Evolutionary conservation across 2,888 invertebrate species (phyloP).

Genomic region (Noctua pronuba): DNA sequence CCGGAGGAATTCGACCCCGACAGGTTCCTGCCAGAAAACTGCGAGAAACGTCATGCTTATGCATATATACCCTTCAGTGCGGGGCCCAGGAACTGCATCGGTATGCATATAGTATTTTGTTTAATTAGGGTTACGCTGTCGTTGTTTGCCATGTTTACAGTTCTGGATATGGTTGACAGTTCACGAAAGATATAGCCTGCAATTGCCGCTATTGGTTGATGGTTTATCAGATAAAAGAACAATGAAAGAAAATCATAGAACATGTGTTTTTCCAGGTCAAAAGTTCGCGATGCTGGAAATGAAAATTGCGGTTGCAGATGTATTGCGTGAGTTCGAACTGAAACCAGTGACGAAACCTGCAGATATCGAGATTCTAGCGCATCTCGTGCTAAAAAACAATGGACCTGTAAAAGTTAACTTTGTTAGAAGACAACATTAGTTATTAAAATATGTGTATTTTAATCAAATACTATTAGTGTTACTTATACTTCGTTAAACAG

Average conservation of each 20-base stretch:
- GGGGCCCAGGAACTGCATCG: conserved; percentile 93
- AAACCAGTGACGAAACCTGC: conserved; percentile 83
- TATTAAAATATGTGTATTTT: not conserved
- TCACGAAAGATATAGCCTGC: not conserved
- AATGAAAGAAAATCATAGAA: not conserved
- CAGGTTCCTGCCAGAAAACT: conserved; percentile 91
- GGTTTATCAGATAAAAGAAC: not conserved
- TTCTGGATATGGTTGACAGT: not conserved
- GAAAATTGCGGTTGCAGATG: conserved; percentile 58
- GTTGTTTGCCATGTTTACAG: not conserved
- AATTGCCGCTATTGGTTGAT: not conserved
- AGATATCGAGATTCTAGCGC: conserved; percentile 74
- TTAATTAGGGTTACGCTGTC: not conserved
- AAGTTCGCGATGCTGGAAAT: conserved; percentile 85
- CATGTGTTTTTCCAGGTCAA: conserved; percentile 79
- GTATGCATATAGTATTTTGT: conserved; percentile 71
- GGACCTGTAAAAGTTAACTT: conserved; percentile 75
- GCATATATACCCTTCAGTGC: conserved; percentile 93
- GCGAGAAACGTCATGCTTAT: conserved; percentile 90
- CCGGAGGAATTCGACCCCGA: conserved; percentile 93
- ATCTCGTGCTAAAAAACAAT: conserved; percentile 78
- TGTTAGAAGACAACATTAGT: conserved; percentile 47
- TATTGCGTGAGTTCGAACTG: conserved; percentile 80
- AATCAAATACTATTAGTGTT: not conserved
- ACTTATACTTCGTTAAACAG: not conserved